Evolutionary conservation across 2,888 invertebrate genomes (phyloP).

Genomic region (Periphyllus acericola): DNA sequence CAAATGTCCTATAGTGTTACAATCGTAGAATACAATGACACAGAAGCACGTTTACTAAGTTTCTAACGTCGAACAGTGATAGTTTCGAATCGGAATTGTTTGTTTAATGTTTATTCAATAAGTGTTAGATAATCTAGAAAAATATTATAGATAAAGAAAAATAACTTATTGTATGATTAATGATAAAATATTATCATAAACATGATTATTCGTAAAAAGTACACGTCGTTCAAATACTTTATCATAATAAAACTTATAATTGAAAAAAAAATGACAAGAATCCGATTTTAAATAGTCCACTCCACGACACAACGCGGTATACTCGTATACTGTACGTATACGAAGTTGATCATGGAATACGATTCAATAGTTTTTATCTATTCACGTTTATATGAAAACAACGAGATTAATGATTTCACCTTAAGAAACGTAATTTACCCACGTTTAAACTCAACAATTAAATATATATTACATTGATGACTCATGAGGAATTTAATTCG

Average conservation of each 20-base stretch:
- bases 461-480: too few relatives aligned
- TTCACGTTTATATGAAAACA: too few relatives aligned
- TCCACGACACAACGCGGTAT: background rate
- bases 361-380: too few relatives aligned
- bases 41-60: background rate
- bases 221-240: slow-evolving; percentile 22
- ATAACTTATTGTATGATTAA: slow-evolving; percentile 31
- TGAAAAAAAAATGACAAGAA: background rate
- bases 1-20: background rate
- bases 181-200: slow-evolving; percentile 25
- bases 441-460: too few relatives aligned
- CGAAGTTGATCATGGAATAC: too few relatives aligned
- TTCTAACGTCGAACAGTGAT: background rate
- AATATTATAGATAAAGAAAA: slow-evolving; percentile 44
- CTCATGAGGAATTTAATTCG: background rate
- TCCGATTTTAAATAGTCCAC: slow-evolving; percentile 22
- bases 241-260: slow-evolving; percentile 14
- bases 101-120: slow-evolving; percentile 43
- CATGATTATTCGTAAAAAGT: slow-evolving; percentile 30
- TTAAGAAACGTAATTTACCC: too few relatives aligned
- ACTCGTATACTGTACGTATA: background rate
- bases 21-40: background rate
- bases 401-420: too few relatives aligned
- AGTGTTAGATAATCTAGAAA: slow-evolving; percentile 51
- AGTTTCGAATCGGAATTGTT: slow-evolving; percentile 47